These are phyloP conservation scores for Nasonia longicornis DNA, from an alignment of 1,140 invertebrate species.

Conservation along the genomic window DNA sequence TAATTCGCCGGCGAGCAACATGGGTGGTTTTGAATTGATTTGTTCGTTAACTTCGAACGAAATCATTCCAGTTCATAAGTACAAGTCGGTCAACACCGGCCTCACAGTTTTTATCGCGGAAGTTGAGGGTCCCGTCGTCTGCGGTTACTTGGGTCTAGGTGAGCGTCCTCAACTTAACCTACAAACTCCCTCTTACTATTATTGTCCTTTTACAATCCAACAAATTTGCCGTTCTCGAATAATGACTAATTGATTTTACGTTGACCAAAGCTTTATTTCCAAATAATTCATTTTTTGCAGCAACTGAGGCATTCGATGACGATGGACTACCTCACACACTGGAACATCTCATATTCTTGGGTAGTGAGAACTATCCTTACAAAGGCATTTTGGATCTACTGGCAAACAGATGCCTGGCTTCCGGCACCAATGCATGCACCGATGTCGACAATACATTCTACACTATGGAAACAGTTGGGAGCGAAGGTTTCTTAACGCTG, in stretches of 20 bases:
- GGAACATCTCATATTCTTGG: constrained; percentile 93
- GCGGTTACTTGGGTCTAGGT: constrained; percentile 89
- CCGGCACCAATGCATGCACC: constrained; percentile 90
- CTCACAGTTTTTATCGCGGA: constrained; percentile 84
- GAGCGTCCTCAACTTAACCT: constrained; percentile 57
- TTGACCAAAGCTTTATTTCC: neutral
- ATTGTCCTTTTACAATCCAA: constrained; percentile 5
- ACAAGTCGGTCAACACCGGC: constrained; percentile 82
- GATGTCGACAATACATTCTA: constrained; percentile 91
- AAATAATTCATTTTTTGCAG: constrained; percentile 66
- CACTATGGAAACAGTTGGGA: constrained; percentile 88
- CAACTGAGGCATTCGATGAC: constrained; percentile 90
- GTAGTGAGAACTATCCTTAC: constrained; percentile 90
- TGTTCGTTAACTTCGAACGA: constrained; percentile 76
- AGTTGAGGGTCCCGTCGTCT: constrained; percentile 87
- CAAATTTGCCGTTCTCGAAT: neutral
- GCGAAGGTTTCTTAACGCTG: constrained; percentile 87
- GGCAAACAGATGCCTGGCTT: constrained; percentile 89
- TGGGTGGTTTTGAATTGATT: constrained; percentile 73
- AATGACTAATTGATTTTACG: neutral
- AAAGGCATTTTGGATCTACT: constrained; percentile 90
- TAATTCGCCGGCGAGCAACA: constrained; percentile 66
- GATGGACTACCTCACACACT: constrained; percentile 93
- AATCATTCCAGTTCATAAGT: constrained; percentile 84
- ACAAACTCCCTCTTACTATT: neutral